Percentiles rank a stretch among this genome's conserved stretches.
Conservation (phyloP, 2,888 invertebrate genomes). For the Hypomecis punctinalis region DNA sequence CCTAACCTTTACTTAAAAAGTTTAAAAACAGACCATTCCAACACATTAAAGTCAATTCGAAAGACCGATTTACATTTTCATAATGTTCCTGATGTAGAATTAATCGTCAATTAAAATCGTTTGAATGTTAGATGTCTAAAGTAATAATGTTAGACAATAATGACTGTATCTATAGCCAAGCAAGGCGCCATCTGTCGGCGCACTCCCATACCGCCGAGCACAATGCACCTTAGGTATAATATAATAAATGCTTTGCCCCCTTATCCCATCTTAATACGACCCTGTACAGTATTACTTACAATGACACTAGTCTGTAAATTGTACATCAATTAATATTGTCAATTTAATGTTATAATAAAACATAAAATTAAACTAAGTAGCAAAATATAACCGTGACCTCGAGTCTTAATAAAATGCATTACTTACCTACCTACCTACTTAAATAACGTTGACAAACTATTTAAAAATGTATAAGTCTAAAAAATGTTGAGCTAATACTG, state of each 20-base stretch:
- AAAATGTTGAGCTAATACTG: too few species aligned
- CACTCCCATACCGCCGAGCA: slow-evolving; percentile 7
- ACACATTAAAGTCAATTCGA: slow-evolving; percentile 28
- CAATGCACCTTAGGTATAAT: slow-evolving; percentile 11
- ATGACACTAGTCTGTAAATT: slow-evolving; percentile 35
- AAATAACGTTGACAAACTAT: neutral
- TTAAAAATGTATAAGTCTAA: neutral
- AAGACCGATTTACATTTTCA: slow-evolving; percentile 27
- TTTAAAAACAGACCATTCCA: slow-evolving; percentile 21
- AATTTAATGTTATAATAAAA: slow-evolving; percentile 57
- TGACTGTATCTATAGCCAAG: slow-evolving; percentile 10
- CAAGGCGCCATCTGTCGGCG: slow-evolving; percentile 7
- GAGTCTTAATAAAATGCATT: neutral
- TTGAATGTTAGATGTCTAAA: slow-evolving; percentile 23
- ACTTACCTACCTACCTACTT: too few species aligned
- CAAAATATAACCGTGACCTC: slow-evolving; percentile 3
- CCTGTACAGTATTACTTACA: slow-evolving; percentile 32
- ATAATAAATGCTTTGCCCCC: slow-evolving; percentile 12
- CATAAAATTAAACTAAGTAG: slow-evolving; percentile 27
- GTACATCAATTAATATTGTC: slow-evolving; percentile 75
- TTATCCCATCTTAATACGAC: slow-evolving; percentile 31
- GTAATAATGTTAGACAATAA: slow-evolving; percentile 32
- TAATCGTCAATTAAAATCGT: slow-evolving; percentile 33
- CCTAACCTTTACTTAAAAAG: slow-evolving; percentile 7
- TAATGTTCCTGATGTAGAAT: slow-evolving; percentile 31